Evolutionary conservation across 2,888 invertebrate genomes (phyloP).

Genomic region (Rhagonycha fulva): DNA sequence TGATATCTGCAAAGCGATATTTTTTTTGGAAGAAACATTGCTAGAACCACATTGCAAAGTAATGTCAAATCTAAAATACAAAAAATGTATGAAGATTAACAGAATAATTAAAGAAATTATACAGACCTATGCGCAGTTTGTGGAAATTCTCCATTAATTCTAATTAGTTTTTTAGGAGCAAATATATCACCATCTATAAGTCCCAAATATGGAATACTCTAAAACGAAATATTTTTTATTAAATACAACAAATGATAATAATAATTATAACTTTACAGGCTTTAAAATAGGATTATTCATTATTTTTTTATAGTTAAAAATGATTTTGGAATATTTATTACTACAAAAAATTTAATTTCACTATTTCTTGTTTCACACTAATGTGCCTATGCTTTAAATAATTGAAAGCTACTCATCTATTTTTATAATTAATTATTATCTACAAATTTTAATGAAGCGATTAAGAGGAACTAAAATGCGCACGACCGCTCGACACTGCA

Average conservation of each 20-base stretch:
- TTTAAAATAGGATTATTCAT: conserved; percentile 12
- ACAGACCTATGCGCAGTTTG: conserved; percentile 65
- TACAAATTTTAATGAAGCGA: neutral
- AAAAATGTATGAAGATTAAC: neutral
- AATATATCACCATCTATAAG: conserved; percentile 67
- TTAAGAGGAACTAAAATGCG: neutral
- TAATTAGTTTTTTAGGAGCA: conserved; percentile 71
- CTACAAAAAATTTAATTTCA: neutral
- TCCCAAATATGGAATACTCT: conserved; percentile 74
- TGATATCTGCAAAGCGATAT: conserved; percentile 76
- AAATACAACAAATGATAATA: neutral
- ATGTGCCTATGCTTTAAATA: neutral
- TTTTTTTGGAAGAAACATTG: conserved; percentile 65
- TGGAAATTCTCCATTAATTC: conserved; percentile 67
- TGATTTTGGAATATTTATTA: neutral
- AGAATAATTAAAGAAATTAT: neutral
- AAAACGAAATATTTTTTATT: conserved; percentile 15
- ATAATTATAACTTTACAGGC: conserved; percentile 6
- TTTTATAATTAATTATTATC: neutral
- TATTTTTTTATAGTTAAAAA: neutral
- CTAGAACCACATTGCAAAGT: conserved; percentile 78
- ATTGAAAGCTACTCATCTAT: neutral
- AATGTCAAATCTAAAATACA: conserved; percentile 66
- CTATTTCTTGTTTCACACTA: neutral
- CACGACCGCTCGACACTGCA: neutral